These are phyloP conservation scores for Tenualosa thibaudeaui DNA, from an alignment of 2,797 vertebrate species.

Conservation along the genomic window DNA sequence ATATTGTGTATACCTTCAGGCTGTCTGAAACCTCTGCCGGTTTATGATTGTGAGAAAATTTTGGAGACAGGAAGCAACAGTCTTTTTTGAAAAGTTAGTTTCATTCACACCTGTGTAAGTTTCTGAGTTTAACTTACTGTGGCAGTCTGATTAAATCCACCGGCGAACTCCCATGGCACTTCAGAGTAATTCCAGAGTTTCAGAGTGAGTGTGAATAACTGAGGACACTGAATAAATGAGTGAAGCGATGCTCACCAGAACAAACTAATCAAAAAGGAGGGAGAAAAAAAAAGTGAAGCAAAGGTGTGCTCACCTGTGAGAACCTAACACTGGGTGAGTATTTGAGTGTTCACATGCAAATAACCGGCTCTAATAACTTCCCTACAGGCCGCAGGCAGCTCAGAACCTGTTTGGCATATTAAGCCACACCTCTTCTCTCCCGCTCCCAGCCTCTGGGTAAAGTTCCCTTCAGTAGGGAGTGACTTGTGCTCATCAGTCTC, in stretches of 20 bases:
- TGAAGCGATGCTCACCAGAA: not conserved
- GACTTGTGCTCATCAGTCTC: not conserved
- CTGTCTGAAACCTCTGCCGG: not conserved
- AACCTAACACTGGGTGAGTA: conserved; percentile 76
- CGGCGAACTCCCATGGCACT: not conserved
- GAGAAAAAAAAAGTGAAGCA: not conserved
- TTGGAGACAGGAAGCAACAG: not conserved
- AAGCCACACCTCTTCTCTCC: conserved; percentile 64
- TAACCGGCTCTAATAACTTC: conserved; percentile 66
- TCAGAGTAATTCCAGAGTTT: not conserved
- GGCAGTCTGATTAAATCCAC: not conserved
- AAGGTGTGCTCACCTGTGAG: conserved; percentile 70
- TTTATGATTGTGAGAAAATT: not conserved
- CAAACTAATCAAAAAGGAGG: not conserved
- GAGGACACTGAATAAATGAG: not conserved
- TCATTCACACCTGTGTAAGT: not conserved
- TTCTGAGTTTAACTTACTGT: not conserved
- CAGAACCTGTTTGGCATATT: conserved; percentile 74
- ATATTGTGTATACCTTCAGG: conserved; percentile 7
- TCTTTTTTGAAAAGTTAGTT: not conserved
- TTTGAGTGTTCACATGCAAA: conserved; percentile 85
- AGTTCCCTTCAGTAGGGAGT: not conserved
- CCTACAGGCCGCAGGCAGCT: conserved; percentile 60
- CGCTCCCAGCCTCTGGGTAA: not conserved
- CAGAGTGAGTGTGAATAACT: not conserved